Conservation (phyloP, 2,113 vertebrate species). For the Camelus bactrianus region DNA sequence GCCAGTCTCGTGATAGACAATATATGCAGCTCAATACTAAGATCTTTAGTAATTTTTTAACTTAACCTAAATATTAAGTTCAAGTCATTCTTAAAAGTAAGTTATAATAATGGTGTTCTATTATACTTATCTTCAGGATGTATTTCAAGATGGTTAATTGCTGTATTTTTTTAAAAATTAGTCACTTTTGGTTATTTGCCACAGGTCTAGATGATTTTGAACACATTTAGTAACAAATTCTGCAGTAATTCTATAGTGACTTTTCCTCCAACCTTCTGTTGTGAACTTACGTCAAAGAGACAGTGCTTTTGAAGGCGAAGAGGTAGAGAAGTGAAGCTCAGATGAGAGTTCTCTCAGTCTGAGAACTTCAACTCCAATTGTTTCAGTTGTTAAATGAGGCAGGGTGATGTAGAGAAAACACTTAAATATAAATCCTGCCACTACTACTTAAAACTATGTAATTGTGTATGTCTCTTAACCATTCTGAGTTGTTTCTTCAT, state of each 20-base stretch:
- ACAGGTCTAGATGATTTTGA: neutral
- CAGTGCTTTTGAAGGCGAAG: neutral
- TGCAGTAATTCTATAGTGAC: neutral
- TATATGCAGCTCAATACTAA: neutral
- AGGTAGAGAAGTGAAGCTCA: neutral
- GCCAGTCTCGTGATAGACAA: neutral
- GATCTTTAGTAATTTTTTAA: neutral
- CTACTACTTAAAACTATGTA: neutral
- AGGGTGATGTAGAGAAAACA: neutral
- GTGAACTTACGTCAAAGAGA: neutral
- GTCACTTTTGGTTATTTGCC: neutral
- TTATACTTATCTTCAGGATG: constrained; percentile 9
- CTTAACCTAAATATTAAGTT: constrained; percentile 23
- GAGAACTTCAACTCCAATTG: constrained; percentile 30
- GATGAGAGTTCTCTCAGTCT: neutral
- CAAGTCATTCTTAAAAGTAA: constrained; percentile 25
- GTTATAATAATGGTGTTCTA: neutral
- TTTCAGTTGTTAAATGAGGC: constrained; percentile 28
- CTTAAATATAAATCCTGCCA: constrained; percentile 27
- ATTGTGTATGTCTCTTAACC: constrained; percentile 8
- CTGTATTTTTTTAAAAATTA: neutral
- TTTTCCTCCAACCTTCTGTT: neutral
- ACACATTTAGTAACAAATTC: neutral
- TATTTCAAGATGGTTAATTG: neutral
- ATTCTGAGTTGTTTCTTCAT: constrained; percentile 34